A percentile compares a stretch with the other conserved stretches of the same genome.
Conservation (phyloP, 2,888 invertebrate species). For the Cantharis nigra region DNA sequence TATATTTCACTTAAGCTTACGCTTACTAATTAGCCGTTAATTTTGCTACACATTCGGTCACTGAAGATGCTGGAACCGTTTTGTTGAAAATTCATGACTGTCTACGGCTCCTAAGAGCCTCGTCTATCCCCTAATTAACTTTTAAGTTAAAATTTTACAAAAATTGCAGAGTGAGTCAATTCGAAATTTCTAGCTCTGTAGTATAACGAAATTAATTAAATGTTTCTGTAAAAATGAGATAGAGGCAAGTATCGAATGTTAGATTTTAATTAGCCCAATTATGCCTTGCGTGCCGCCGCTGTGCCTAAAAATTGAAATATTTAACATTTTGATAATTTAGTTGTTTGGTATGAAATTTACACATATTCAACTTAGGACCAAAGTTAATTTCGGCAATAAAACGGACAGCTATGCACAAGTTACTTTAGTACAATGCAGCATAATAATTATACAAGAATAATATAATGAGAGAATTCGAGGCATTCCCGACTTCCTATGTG, state of each 20-base stretch:
- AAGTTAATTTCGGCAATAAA: constrained; percentile 45
- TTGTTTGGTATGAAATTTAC: constrained; percentile 9
- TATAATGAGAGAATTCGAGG: constrained; percentile 48
- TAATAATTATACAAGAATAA: constrained; percentile 52
- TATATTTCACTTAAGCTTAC: background rate
- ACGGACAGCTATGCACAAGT: constrained; percentile 42
- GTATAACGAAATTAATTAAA: background rate
- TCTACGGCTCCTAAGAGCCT: background rate
- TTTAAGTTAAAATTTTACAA: no score
- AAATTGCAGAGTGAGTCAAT: no score
- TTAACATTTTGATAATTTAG: background rate
- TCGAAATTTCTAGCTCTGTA: no score
- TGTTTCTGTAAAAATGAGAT: background rate
- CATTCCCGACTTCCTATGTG: constrained; percentile 36
- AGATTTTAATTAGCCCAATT: background rate
- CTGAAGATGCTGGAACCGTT: background rate
- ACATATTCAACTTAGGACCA: constrained; percentile 18
- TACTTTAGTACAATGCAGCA: constrained; percentile 49
- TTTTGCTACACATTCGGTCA: background rate
- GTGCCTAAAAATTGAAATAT: background rate
- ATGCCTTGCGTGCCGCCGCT: background rate
- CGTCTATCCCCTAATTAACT: no score
- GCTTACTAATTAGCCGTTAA: background rate
- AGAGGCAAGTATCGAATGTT: background rate
- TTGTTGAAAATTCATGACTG: background rate